A percentile compares a stretch with the other conserved stretches of the same genome.
phyloP scores from a whole-genome alignment of 2,113 vertebrate genomes.

The Phrynosoma blainvillii region DNA sequence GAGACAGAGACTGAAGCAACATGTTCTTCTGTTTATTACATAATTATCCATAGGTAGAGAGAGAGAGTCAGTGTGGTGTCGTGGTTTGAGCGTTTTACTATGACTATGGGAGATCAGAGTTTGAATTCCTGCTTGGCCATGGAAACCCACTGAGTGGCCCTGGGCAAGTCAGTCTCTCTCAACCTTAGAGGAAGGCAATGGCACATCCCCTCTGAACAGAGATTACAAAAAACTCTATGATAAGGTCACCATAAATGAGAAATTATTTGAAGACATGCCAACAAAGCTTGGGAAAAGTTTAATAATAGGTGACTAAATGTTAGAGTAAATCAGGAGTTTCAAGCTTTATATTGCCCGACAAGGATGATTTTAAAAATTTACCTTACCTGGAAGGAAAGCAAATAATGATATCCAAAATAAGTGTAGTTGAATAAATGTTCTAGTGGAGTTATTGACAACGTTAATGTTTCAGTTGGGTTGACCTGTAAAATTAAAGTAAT shows the following conservation, averaged over 20 bases:
- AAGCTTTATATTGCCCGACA: not conserved
- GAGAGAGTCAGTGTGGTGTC: too few relatives aligned
- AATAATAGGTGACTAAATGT: not conserved
- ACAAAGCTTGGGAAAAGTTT: not conserved
- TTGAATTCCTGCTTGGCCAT: too few relatives aligned
- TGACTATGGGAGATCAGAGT: too few relatives aligned
- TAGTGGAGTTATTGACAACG: constrained; percentile 3
- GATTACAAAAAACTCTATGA: too few relatives aligned
- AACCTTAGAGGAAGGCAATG: too few relatives aligned
- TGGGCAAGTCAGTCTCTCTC: too few relatives aligned
- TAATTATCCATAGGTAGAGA: not conserved
- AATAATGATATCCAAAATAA: fast-evolving
- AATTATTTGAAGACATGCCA: too few relatives aligned
- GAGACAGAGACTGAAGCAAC: not conserved
- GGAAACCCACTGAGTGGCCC: too few relatives aligned
- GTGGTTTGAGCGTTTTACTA: too few relatives aligned
- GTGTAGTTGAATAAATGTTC: not conserved
- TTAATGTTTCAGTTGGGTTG: constrained; percentile 35
- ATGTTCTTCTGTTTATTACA: not conserved
- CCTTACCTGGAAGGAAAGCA: not conserved
- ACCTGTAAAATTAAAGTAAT: not conserved
- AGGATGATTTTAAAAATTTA: too few relatives aligned
- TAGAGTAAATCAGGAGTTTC: not conserved
- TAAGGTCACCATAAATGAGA: too few relatives aligned
- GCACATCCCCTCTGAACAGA: too few relatives aligned